Evolutionary conservation across 2,888 invertebrate species (phyloP).

Genomic region (Hirtodrosophila alboralis): DNA sequence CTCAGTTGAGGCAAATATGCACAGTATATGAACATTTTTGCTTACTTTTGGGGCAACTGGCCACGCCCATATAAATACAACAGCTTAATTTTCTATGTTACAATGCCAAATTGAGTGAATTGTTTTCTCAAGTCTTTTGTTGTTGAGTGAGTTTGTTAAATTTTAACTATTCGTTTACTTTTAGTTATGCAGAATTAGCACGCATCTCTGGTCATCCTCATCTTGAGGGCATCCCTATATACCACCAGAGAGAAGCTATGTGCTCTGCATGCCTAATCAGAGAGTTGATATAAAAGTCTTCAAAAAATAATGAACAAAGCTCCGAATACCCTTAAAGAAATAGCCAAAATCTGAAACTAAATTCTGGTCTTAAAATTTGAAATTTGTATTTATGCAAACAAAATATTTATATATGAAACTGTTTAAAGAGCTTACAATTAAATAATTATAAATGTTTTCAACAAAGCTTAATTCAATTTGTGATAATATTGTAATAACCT

Average conservation of each 20-base stretch:
- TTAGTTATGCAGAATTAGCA: constrained; percentile 39
- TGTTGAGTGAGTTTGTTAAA: constrained; percentile 41
- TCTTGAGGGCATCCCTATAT: too few relatives aligned
- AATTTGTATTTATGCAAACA: too few relatives aligned
- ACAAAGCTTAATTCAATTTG: too few relatives aligned
- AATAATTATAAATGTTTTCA: too few relatives aligned
- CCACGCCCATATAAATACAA: constrained; percentile 36
- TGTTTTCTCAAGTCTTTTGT: constrained; percentile 34
- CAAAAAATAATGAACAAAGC: too few relatives aligned
- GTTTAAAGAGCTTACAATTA: too few relatives aligned
- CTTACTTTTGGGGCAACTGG: constrained; percentile 12
- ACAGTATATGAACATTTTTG: constrained; percentile 41
- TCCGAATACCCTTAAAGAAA: too few relatives aligned
- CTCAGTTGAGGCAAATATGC: constrained; percentile 31
- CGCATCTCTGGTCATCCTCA: background rate
- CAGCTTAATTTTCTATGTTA: constrained; percentile 50
- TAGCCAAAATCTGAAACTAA: too few relatives aligned
- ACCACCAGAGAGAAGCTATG: background rate
- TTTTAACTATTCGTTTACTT: constrained; percentile 34
- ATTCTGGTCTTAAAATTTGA: too few relatives aligned
- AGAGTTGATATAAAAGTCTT: constrained; percentile 8
- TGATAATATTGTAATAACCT: too few relatives aligned
- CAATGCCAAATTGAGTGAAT: constrained; percentile 42
- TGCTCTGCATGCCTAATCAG: constrained; percentile 52
- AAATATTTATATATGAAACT: too few relatives aligned